Evolutionary conservation across 1,140 invertebrate genomes (phyloP).

Genomic region (Lysiphlebus fabarum): DNA sequence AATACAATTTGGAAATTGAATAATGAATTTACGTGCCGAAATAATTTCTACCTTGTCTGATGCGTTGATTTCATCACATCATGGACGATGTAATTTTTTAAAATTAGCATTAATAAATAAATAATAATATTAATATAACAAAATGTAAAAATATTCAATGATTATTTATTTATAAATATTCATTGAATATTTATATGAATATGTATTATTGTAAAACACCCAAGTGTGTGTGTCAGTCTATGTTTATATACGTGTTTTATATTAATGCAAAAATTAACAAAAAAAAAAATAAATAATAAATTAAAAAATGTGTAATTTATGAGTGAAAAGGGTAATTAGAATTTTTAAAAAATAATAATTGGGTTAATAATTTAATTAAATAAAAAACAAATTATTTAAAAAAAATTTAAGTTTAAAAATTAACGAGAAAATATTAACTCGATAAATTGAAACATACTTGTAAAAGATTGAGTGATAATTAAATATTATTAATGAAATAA

Average conservation of each 20-base stretch:
- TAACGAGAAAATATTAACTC: too few species aligned
- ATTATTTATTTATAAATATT: constrained; percentile 24
- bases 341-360: constrained; percentile 4
- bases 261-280: constrained; percentile 46
- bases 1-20: background rate
- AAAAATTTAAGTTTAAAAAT: too few species aligned
- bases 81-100: constrained; percentile 9
- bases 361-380: constrained; percentile 4
- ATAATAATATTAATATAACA: background rate
- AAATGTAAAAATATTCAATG: constrained; percentile 40
- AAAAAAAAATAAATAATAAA: constrained; percentile 19
- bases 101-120: constrained; percentile 11
- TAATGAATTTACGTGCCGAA: background rate
- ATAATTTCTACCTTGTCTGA: constrained; percentile 6
- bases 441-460: background rate
- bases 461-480: background rate
- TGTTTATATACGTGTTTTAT: constrained; percentile 58
- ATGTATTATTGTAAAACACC: constrained; percentile 49
- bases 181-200: constrained; percentile 21
- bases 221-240: constrained; percentile 50
- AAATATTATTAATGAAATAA: background rate
- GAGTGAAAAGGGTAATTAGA: background rate
- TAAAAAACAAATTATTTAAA: background rate
- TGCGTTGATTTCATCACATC: constrained; percentile 1
- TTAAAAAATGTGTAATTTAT: constrained; percentile 17